phyloP scores from a whole-genome alignment of 2,113 vertebrate genomes.

The Phylloscopus whistleri region DNA sequence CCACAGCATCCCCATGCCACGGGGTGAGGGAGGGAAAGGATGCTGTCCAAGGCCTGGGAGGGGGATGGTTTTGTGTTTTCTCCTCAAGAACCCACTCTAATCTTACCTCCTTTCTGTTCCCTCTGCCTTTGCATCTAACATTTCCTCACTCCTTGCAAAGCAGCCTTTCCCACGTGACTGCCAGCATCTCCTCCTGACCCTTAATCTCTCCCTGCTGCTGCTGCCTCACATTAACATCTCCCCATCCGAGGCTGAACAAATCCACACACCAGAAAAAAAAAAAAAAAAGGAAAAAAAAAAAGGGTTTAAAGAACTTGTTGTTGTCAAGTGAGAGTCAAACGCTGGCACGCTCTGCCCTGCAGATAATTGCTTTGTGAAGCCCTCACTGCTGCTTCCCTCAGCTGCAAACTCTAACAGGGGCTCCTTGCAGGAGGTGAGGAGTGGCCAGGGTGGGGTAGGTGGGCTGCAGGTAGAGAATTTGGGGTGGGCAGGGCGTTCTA shows the following conservation, averaged over 20 bases:
- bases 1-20: neutral
- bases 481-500: neutral
- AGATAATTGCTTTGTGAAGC: constrained; percentile 4
- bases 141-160: neutral
- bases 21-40: neutral
- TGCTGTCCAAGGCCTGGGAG: neutral
- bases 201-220: neutral
- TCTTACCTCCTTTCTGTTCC: neutral
- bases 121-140: neutral
- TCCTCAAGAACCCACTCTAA: neutral
- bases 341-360: neutral
- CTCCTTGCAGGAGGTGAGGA: neutral
- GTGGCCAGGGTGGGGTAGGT: neutral
- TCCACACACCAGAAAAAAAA: neutral
- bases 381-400: neutral
- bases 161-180: neutral
- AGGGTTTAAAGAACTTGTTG: neutral
- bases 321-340: constrained; percentile 6
- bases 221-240: constrained; percentile 28
- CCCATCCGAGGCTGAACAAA: constrained; percentile 10
- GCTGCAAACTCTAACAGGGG: neutral
- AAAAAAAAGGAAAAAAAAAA: neutral
- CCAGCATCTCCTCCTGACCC: neutral
- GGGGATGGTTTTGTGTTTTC: neutral
- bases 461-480: neutral